These are phyloP conservation scores for Diploscapter pachys DNA, from an alignment of 1,140 invertebrate species.

Conservation along the genomic window DNA sequence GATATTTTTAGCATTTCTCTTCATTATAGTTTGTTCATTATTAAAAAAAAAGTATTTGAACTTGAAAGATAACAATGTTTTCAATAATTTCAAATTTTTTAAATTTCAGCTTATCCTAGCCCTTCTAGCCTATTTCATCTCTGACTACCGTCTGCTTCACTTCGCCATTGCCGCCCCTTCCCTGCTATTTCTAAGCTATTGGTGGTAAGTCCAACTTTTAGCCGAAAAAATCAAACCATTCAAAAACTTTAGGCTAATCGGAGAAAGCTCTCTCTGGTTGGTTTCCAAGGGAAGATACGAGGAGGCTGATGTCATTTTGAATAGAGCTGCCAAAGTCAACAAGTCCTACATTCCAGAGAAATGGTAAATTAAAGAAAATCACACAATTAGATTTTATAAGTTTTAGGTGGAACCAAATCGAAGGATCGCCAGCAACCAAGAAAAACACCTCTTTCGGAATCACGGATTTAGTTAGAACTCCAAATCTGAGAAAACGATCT, in stretches of 20 bases:
- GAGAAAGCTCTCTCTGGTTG: constrained; percentile 60
- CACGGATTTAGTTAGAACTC: constrained; percentile 20
- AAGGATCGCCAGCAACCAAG: constrained; percentile 4
- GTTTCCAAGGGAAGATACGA: constrained; percentile 54
- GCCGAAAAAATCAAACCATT: background rate
- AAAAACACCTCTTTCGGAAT: constrained; percentile 8
- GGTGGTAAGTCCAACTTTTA: constrained; percentile 47
- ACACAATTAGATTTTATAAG: no score
- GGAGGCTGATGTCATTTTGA: constrained; percentile 53
- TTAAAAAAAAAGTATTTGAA: no score
- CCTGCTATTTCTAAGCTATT: constrained; percentile 56
- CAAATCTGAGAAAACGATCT: constrained; percentile 21
- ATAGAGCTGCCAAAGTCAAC: constrained; percentile 52
- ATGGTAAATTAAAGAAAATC: constrained; percentile 40
- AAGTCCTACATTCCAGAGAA: constrained; percentile 45
- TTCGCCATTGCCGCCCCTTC: constrained; percentile 54
- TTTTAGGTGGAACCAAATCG: background rate
- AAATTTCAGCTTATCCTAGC: constrained; percentile 46
- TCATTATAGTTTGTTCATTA: no score
- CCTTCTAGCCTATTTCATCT: constrained; percentile 48
- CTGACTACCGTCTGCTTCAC: constrained; percentile 61
- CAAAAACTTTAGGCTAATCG: constrained; percentile 49
- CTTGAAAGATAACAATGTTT: background rate
- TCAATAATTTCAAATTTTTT: background rate
- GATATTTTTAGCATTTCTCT: no score